Evolutionary conservation across 2,113 vertebrate genomes (phyloP).

Genomic region (Muntiacus reevesi): DNA sequence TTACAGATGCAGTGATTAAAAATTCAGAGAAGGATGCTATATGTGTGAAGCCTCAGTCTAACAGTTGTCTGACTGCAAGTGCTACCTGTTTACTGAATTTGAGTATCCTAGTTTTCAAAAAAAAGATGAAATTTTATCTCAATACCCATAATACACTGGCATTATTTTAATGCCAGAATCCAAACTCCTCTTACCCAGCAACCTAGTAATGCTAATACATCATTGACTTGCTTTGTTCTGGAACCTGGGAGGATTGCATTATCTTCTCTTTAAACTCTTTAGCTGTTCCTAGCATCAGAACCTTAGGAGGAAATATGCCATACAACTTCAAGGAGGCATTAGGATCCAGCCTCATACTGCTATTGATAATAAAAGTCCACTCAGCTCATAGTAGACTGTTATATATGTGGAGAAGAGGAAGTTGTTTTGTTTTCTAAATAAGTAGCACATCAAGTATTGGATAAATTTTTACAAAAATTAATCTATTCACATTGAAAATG

Average conservation of each 20-base stretch:
- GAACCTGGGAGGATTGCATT: neutral
- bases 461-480: neutral
- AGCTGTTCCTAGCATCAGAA: neutral
- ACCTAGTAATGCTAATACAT: neutral
- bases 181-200: neutral
- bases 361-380: neutral
- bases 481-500: neutral
- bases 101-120: neutral
- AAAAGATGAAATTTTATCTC: neutral
- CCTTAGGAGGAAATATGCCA: neutral
- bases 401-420: neutral
- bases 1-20: neutral
- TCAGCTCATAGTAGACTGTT: neutral
- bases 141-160: neutral
- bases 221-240: neutral
- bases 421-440: neutral
- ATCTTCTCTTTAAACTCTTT: neutral
- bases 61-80: neutral
- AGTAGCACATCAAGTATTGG: neutral
- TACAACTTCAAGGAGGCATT: neutral
- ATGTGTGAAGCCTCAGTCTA: neutral
- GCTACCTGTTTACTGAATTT: neutral
- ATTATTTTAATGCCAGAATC: neutral
- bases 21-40: neutral
- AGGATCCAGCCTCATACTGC: neutral